Evolutionary conservation across 2,113 vertebrate species (phyloP), one percentile per base, ranked within the genome.

Genomic region (Ammodytes dubius): DNA sequence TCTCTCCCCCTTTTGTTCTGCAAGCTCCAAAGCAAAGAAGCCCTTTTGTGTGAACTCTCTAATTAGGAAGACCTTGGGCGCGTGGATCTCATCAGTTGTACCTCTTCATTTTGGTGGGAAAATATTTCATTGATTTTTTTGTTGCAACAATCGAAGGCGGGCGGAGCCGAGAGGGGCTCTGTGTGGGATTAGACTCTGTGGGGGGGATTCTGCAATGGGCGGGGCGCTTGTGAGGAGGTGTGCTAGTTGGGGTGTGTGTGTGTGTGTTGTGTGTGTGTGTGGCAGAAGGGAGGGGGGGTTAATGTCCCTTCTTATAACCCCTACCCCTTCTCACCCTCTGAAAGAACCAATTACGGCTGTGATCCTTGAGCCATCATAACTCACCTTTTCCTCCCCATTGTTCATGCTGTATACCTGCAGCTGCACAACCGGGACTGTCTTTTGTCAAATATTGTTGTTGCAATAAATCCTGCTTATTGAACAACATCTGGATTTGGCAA

Each of bases 121-220:
- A 94, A 94, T 96, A 95, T 95, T 95, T 92, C 92, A 95, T 95
- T 80, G 94, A 96, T 95, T 94, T 94, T 83, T 27, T 27, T 27
- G 27, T 27, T 81, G 82, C 85, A 82, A 90, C 77, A 89, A 92
- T 94, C 84, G 86, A 94, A 92, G 77, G 79, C 83, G 35, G 89
- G 86, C 58, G n/a, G 74, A 84, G 92, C 88, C 87, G 87, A 81
- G 88, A 82, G 86, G 60, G 83, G 90, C 90, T 95, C 91, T 90
- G 91, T 85, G 89, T 72, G 70, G 94, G 95, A 96, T 95, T 96
- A 96, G 69, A 74, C 92, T 81, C 94, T 82, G 91, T 90, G 49
- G 94, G 95, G 27, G 91, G 93, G 89, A 89, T 90, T 83, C 83
- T 52, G 64, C 54, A 70, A 78, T 74, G 80, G 88, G 87, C 66